phyloP scores from a whole-genome alignment of 2,797 vertebrate genomes.

The Epinephelus awoara region DNA sequence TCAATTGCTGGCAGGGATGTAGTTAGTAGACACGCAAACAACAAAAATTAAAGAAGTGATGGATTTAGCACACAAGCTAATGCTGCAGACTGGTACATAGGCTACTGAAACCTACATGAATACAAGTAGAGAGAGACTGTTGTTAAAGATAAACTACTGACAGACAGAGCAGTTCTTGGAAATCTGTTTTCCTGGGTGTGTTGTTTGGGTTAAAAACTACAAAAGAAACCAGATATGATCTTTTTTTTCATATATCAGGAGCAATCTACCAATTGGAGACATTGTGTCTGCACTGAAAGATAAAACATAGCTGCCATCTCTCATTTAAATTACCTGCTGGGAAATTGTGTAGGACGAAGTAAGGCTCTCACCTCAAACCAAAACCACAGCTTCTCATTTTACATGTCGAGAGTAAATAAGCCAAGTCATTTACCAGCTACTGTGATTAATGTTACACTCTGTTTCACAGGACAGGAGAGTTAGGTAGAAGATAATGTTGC shows the following conservation, averaged over 20 bases:
- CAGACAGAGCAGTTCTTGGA: slow-evolving; percentile 38
- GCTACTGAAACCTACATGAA: not conserved
- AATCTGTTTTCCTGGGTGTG: slow-evolving; percentile 7
- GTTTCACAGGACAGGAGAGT: slow-evolving; percentile 2
- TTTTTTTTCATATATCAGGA: slow-evolving; percentile 10
- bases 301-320: slow-evolving; percentile 60
- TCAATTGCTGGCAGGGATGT: slow-evolving; percentile 18
- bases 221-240: not conserved
- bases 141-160: not conserved
- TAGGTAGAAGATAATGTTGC: not conserved
- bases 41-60: not conserved
- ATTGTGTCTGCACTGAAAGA: slow-evolving; percentile 37
- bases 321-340: slow-evolving; percentile 80
- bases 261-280: slow-evolving; percentile 15
- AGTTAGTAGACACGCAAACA: not conserved
- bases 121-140: not conserved
- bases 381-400: slow-evolving; percentile 69
- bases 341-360: slow-evolving; percentile 68
- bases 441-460: slow-evolving; percentile 64
- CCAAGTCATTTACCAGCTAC: slow-evolving; percentile 73
- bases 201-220: slow-evolving; percentile 23
- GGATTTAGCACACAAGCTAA: not conserved
- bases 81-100: not conserved
- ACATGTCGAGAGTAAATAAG: slow-evolving; percentile 64
- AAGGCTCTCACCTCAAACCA: slow-evolving; percentile 73